A percentile compares a stretch with the other conserved stretches of the same genome.
These are phyloP conservation scores for Heliconius cydno DNA, from an alignment of 2,888 invertebrate genomes.

Conservation along the genomic window DNA sequence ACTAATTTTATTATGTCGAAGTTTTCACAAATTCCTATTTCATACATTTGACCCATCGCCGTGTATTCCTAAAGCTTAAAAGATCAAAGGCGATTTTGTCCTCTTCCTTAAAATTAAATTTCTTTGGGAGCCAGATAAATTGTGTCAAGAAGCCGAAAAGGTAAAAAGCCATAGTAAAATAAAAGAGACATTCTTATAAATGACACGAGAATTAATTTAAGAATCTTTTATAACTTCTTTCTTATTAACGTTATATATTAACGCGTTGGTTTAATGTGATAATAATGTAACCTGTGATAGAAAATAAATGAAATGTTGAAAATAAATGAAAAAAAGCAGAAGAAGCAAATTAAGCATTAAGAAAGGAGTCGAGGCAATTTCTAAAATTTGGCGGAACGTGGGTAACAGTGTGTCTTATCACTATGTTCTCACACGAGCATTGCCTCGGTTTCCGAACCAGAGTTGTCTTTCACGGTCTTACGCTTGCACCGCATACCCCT, in stretches of 20 bases:
- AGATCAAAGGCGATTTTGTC: constrained; percentile 39
- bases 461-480: too few relatives aligned
- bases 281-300: neutral
- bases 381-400: too few relatives aligned
- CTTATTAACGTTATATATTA: neutral
- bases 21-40: neutral
- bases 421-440: too few relatives aligned
- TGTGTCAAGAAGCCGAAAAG: constrained; percentile 40
- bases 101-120: constrained; percentile 44
- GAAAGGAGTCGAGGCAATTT: too few relatives aligned
- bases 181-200: constrained; percentile 30
- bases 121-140: constrained; percentile 42
- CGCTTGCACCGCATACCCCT: too few relatives aligned
- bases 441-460: too few relatives aligned
- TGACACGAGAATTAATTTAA: constrained; percentile 27
- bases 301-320: neutral
- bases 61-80: neutral
- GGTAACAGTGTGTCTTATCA: too few relatives aligned
- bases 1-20: neutral
- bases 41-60: constrained; percentile 5
- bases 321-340: neutral
- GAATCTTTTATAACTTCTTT: constrained; percentile 5
- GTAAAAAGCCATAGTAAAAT: constrained; percentile 28
- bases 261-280: neutral
- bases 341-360: too few relatives aligned